phyloP scores from a whole-genome alignment of 2,888 invertebrate species.

The Allolobophora icterica region DNA sequence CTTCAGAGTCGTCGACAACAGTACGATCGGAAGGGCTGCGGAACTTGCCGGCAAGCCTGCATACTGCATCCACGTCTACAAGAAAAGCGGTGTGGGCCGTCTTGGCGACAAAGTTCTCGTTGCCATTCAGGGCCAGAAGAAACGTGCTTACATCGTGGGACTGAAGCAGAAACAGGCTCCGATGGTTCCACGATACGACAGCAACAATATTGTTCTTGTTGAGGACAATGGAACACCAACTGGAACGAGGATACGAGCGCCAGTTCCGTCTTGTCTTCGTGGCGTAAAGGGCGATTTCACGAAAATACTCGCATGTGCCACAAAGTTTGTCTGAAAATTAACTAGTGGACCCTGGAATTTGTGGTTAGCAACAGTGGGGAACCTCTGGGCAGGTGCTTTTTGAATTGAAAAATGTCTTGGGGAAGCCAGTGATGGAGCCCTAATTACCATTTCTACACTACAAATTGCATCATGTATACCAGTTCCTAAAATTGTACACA shows the following conservation, averaged over 20 bases:
- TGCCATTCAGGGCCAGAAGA: slow-evolving; percentile 93
- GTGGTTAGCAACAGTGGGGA: no score
- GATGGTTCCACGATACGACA: slow-evolving; percentile 88
- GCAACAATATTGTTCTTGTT: slow-evolving; percentile 92
- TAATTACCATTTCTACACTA: no score
- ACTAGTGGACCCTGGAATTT: background rate
- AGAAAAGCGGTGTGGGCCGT: slow-evolving; percentile 68
- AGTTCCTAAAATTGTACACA: no score
- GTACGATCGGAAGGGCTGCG: slow-evolving; percentile 89
- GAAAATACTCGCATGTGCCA: slow-evolving; percentile 86
- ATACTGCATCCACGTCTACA: slow-evolving; percentile 83
- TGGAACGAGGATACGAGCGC: slow-evolving; percentile 92
- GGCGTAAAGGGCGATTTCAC: slow-evolving; percentile 81
- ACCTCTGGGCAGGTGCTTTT: no score
- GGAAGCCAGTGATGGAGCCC: no score
- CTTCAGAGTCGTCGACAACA: slow-evolving; percentile 94
- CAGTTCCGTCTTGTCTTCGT: slow-evolving; percentile 87
- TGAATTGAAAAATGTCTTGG: no score
- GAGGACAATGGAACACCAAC: slow-evolving; percentile 93
- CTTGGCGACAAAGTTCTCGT: slow-evolving; percentile 87
- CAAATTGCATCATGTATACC: no score
- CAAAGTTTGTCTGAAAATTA: slow-evolving; percentile 76
- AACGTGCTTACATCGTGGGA: slow-evolving; percentile 88
- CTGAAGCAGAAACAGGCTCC: slow-evolving; percentile 81
- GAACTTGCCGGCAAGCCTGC: slow-evolving; percentile 94